Percentiles rank a stretch among this genome's conserved stretches.
These are phyloP conservation scores for Drosophila multiciliata DNA, from an alignment of 2,888 invertebrate species.

Conservation along the genomic window DNA sequence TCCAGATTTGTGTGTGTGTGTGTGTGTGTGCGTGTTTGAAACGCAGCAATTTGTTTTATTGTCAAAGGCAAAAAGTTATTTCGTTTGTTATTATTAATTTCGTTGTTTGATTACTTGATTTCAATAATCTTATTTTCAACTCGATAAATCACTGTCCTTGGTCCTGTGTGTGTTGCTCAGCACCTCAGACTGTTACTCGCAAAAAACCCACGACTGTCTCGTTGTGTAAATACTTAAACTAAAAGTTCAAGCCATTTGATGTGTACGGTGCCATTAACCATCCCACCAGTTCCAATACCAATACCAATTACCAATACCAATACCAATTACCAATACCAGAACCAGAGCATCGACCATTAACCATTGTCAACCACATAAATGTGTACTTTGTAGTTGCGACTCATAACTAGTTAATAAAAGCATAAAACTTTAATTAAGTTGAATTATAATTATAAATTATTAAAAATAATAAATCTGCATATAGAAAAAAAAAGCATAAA, in stretches of 20 bases:
- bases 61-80: slow-evolving; percentile 47
- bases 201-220: slow-evolving; percentile 39
- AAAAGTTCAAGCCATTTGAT: slow-evolving; percentile 47
- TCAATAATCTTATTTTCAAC: slow-evolving; percentile 10
- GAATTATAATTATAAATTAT: slow-evolving; percentile 24
- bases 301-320: slow-evolving; percentile 11
- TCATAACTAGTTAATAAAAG: slow-evolving; percentile 29
- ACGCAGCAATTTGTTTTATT: slow-evolving; percentile 26
- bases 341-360: slow-evolving; percentile 19
- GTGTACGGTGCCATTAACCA: slow-evolving; percentile 27
- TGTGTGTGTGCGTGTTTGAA: background rate
- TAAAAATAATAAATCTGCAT: slow-evolving; percentile 16
- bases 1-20: background rate
- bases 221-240: slow-evolving; percentile 55
- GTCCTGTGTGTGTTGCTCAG: slow-evolving; percentile 44
- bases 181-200: slow-evolving; percentile 30
- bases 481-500: slow-evolving; percentile 7
- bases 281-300: slow-evolving; percentile 11
- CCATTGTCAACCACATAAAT: slow-evolving; percentile 43
- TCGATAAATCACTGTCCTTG: slow-evolving; percentile 45
- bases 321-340: slow-evolving; percentile 6
- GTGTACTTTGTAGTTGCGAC: slow-evolving; percentile 42
- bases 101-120: slow-evolving; percentile 33
- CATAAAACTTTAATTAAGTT: slow-evolving; percentile 33
- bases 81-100: slow-evolving; percentile 4